Evolutionary conservation across 2,113 vertebrate species (phyloP).

Genomic region (Tringa solitaria): DNA sequence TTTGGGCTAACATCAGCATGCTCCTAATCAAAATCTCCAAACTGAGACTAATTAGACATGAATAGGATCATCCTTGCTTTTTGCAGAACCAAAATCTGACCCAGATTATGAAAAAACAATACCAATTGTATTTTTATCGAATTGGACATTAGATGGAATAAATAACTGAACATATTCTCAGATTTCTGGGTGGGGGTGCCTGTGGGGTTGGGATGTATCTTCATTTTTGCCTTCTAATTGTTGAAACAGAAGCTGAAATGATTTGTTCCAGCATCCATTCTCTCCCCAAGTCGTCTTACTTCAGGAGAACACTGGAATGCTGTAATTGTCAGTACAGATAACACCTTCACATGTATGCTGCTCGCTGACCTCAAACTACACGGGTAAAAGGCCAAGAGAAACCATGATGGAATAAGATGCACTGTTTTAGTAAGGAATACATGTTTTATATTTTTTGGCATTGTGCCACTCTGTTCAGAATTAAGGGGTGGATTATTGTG

Average conservation of each 20-base stretch:
- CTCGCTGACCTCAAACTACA: conserved; percentile 58
- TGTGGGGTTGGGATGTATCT: not conserved
- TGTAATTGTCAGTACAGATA: conserved; percentile 12
- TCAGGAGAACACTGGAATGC: conserved; percentile 26
- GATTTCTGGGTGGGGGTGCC: not conserved
- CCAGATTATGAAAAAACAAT: not conserved
- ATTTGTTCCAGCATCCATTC: not conserved
- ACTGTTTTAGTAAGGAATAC: conserved; percentile 49
- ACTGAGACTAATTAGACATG: not conserved
- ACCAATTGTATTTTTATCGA: not conserved
- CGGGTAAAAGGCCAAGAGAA: conserved; percentile 52
- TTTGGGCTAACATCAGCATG: conserved; percentile 3
- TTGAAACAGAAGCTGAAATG: not conserved
- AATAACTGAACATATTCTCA: not conserved
- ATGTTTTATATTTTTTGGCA: conserved; percentile 61
- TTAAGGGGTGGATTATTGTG: conserved; percentile 83
- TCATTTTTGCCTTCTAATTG: not conserved
- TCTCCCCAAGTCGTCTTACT: not conserved
- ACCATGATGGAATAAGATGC: conserved; percentile 30
- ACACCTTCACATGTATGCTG: conserved; percentile 46
- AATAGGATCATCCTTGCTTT: not conserved
- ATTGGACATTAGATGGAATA: not conserved
- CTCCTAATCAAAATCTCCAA: not conserved
- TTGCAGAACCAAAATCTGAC: not conserved
- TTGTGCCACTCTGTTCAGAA: conserved; percentile 74